Evolutionary conservation across 2,113 vertebrate species (phyloP).

Genomic region (Cinclus mexicanus): DNA sequence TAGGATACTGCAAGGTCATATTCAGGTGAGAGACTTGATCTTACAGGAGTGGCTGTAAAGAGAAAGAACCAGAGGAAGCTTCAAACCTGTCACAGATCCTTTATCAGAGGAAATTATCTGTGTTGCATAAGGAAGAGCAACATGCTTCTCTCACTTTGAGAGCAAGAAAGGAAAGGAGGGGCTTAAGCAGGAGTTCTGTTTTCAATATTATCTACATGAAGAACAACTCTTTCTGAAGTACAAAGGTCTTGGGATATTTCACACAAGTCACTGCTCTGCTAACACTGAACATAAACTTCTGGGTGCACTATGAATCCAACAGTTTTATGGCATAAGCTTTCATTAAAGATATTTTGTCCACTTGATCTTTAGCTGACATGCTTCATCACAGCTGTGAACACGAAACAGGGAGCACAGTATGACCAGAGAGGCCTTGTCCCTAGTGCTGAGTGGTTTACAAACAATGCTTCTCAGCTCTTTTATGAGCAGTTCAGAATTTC

Average conservation of each 20-base stretch:
- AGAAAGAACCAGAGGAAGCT: neutral
- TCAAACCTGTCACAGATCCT: neutral
- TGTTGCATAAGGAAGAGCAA: neutral
- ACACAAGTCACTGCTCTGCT: neutral
- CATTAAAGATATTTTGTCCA: neutral
- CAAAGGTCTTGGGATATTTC: neutral
- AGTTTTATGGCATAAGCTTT: neutral
- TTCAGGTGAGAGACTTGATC: neutral
- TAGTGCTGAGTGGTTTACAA: constrained; percentile 40
- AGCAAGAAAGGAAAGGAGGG: neutral
- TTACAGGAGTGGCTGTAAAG: neutral
- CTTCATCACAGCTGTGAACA: constrained; percentile 31
- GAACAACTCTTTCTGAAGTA: neutral
- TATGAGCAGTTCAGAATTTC: constrained; percentile 60
- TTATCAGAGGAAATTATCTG: neutral
- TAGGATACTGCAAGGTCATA: neutral
- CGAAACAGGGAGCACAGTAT: neutral
- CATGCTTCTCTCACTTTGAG: neutral
- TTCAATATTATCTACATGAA: neutral
- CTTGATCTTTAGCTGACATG: neutral
- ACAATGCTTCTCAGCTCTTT: constrained; percentile 45
- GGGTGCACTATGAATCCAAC: neutral
- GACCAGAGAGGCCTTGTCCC: constrained; percentile 8
- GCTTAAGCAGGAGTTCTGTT: neutral
- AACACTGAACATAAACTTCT: neutral